Conservation (phyloP, 2,888 invertebrate genomes). For the Eupithecia subfuscata region DNA sequence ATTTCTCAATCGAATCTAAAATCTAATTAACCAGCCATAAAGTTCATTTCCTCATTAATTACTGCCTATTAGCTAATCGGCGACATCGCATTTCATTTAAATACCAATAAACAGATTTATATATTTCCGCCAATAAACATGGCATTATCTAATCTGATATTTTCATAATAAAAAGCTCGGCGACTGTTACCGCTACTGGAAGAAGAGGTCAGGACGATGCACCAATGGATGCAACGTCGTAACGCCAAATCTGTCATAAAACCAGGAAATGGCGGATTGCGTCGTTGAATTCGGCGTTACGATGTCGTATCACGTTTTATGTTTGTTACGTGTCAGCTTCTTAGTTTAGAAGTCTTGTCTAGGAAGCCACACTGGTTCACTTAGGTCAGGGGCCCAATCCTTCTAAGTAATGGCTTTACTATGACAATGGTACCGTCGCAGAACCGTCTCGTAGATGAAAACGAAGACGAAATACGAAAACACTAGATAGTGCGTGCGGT, state of each 20-base stretch:
- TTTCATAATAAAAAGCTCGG: background rate
- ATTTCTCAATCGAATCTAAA: constrained; percentile 33
- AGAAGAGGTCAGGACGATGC: background rate
- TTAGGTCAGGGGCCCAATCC: background rate
- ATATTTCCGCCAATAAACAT: constrained; percentile 18
- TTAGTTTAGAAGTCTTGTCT: background rate
- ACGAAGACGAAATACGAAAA: too few species aligned
- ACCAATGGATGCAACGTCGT: background rate
- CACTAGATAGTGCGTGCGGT: background rate
- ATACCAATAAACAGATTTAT: constrained; percentile 26
- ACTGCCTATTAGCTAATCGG: constrained; percentile 33
- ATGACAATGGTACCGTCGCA: background rate
- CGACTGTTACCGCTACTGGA: background rate
- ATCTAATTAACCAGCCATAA: constrained; percentile 32
- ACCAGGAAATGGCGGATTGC: background rate
- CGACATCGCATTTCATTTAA: constrained; percentile 30
- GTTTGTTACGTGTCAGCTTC: background rate
- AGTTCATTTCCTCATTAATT: constrained; percentile 35
- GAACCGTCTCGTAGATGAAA: background rate
- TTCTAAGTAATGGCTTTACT: background rate
- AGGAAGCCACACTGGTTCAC: background rate
- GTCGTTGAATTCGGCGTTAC: background rate
- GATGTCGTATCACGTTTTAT: background rate
- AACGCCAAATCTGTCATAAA: background rate
- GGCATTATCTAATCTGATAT: constrained; percentile 7